Evolutionary conservation across 1,140 invertebrate species (phyloP).

Genomic region (Macrobrachium nipponense): DNA sequence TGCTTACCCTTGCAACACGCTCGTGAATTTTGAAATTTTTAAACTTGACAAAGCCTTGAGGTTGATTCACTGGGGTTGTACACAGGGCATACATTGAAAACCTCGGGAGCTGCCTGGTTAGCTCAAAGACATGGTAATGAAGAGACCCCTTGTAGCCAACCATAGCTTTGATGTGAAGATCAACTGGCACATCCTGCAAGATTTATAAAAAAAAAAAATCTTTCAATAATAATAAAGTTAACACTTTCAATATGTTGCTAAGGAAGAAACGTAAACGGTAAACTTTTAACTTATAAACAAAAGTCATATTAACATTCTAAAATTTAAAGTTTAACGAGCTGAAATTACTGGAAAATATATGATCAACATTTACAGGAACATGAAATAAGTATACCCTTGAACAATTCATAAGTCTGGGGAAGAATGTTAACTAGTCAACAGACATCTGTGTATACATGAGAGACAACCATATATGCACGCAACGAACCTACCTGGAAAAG

Average conservation of each 20-base stretch:
- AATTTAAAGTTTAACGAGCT: no score
- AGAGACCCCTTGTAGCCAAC: slow-evolving; percentile 81
- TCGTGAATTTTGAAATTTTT: slow-evolving; percentile 77
- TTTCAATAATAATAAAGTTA: neutral
- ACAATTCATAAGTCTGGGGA: no score
- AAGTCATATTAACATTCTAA: slow-evolving; percentile 56
- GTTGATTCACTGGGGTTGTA: slow-evolving; percentile 67
- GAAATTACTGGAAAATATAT: no score
- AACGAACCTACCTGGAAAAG: no score
- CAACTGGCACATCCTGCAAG: slow-evolving; percentile 84
- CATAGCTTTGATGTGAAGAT: slow-evolving; percentile 90
- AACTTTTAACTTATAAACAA: no score
- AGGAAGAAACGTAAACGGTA: no score
- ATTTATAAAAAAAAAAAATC: slow-evolving; percentile 77
- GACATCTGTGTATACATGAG: no score
- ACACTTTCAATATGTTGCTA: no score
- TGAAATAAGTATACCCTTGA: no score
- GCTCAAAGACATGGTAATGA: slow-evolving; percentile 91
- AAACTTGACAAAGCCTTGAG: slow-evolving; percentile 77
- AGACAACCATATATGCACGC: no score
- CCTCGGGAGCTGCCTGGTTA: slow-evolving; percentile 85
- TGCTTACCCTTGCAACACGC: slow-evolving; percentile 73
- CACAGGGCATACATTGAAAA: slow-evolving; percentile 89
- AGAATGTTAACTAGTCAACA: no score
- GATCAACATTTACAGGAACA: no score